Evolutionary conservation across 2,888 invertebrate genomes (phyloP).

Genomic region (Crepidodera aurea): DNA sequence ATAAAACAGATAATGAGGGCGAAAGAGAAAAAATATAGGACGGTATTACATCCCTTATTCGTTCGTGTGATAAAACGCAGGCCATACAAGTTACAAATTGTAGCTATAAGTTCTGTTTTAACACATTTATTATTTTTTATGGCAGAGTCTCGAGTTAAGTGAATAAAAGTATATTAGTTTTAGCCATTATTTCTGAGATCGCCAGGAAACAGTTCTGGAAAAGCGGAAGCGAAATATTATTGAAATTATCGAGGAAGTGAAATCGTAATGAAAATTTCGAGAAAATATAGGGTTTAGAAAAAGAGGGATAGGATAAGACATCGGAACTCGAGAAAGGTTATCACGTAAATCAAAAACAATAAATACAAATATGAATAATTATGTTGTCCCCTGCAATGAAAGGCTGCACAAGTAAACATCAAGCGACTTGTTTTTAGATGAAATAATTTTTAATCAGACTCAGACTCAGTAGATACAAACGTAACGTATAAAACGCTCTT

Average conservation of each 20-base stretch:
- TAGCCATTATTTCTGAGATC: conserved; percentile 2
- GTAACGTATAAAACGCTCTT: no score
- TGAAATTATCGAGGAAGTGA: not conserved
- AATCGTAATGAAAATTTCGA: not conserved
- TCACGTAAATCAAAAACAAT: no score
- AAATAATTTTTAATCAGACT: no score
- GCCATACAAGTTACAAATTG: conserved; percentile 28
- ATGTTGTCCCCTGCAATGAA: no score
- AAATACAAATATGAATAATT: no score
- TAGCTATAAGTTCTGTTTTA: conserved; percentile 26
- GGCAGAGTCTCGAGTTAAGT: conserved; percentile 8
- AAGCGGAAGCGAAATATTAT: not conserved
- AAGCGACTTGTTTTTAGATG: no score
- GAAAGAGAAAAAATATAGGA: conserved; percentile 24
- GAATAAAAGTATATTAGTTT: conserved; percentile 15
- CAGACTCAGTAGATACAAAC: no score
- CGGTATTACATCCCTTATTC: conserved; percentile 20
- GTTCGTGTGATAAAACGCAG: conserved; percentile 23
- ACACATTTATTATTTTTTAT: conserved; percentile 27
- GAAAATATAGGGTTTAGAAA: no score
- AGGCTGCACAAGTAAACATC: no score
- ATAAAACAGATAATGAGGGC: conserved; percentile 26
- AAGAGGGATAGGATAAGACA: not conserved
- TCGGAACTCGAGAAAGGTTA: no score
- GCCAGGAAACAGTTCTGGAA: not conserved